A percentile compares a stretch with the other conserved stretches of the same genome.
phyloP scores from a whole-genome alignment of 2,888 invertebrate species.

The Ophion costatus region DNA sequence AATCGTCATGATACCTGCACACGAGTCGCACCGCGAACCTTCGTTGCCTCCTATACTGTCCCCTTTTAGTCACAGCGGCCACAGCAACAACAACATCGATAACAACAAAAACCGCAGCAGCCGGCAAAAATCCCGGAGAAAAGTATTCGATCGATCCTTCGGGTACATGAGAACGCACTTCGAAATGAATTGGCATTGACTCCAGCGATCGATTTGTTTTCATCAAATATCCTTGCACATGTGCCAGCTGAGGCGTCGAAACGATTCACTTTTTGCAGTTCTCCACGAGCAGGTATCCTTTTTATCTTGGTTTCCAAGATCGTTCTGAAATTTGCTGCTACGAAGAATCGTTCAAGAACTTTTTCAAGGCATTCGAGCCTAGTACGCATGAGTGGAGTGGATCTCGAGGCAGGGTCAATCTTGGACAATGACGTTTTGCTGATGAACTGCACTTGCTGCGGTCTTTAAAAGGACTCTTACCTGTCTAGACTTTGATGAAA shows the following conservation, averaged over 20 bases:
- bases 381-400: no score
- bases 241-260: background rate
- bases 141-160: constrained; percentile 30
- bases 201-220: constrained; percentile 40
- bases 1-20: constrained; percentile 55
- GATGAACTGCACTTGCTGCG: no score
- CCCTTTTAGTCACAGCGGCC: constrained; percentile 46
- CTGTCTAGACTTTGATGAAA: no score
- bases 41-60: constrained; percentile 32
- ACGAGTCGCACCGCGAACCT: constrained; percentile 25
- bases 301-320: background rate
- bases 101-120: constrained; percentile 16
- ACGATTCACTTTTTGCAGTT: background rate
- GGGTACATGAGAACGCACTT: constrained; percentile 47
- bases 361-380: background rate
- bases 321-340: background rate
- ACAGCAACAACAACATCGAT: constrained; percentile 5
- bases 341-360: background rate
- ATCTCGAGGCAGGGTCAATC: no score
- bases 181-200: constrained; percentile 46
- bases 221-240: background rate
- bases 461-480: no score
- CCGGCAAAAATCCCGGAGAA: background rate
- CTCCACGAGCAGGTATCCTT: background rate
- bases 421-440: no score